Evolutionary conservation across 2,113 vertebrate species (phyloP).

Genomic region (Xenopus laevis): DNA sequence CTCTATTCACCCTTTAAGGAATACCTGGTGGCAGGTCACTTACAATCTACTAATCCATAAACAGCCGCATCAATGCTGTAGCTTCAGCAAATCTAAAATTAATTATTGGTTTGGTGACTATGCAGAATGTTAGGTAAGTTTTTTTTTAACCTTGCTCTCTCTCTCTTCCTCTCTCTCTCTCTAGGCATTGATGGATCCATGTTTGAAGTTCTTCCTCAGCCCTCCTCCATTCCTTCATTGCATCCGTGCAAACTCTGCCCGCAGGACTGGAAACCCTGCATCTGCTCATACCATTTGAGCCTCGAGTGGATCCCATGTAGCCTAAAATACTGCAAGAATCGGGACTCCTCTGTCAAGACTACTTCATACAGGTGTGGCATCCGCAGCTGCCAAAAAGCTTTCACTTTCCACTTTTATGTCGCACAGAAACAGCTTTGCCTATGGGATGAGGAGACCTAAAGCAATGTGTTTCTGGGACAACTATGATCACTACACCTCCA

Average conservation of each 20-base stretch:
- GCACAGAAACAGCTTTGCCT: slow-evolving; percentile 88
- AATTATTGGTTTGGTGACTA: no score
- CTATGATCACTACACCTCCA: background rate
- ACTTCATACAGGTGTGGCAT: slow-evolving; percentile 93
- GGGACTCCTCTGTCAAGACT: slow-evolving; percentile 69
- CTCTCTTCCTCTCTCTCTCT: background rate
- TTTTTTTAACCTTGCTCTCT: no score
- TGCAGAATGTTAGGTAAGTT: no score
- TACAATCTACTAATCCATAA: no score
- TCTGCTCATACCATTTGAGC: slow-evolving; percentile 81
- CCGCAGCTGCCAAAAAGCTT: slow-evolving; percentile 93
- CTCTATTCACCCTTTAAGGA: no score
- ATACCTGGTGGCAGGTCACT: no score
- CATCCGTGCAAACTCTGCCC: slow-evolving; percentile 68
- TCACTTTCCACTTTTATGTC: slow-evolving; percentile 84
- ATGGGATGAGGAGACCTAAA: slow-evolving; percentile 90
- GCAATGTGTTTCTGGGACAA: no score
- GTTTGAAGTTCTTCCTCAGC: slow-evolving; percentile 79
- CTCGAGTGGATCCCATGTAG: slow-evolving; percentile 96
- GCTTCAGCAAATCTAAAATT: no score
- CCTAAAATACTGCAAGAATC: slow-evolving; percentile 89
- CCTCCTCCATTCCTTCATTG: slow-evolving; percentile 59
- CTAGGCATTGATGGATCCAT: slow-evolving; percentile 83
- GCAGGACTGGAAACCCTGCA: slow-evolving; percentile 81
- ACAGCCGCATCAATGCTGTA: no score